A percentile compares a stretch with the other conserved stretches of the same genome.
phyloP scores from a whole-genome alignment of 2,888 invertebrate species.

The Aleiodes testaceus region DNA sequence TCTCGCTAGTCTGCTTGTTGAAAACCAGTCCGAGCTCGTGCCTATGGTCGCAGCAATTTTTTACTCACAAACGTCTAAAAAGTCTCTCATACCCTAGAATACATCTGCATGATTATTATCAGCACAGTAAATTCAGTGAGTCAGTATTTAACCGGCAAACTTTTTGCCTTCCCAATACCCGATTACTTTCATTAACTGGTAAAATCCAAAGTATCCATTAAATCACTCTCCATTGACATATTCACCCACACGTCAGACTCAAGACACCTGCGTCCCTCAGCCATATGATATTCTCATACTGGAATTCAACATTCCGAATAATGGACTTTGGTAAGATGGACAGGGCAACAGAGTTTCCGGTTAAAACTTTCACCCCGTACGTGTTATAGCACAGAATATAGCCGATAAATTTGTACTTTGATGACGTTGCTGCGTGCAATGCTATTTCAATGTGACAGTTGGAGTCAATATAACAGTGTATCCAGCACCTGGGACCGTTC shows the following conservation, averaged over 20 bases:
- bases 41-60: conserved; percentile 6
- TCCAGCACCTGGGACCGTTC: conserved; percentile 33
- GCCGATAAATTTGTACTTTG: conserved; percentile 35
- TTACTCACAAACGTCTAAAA: not conserved
- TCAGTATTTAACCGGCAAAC: too few relatives aligned
- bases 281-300: too few relatives aligned
- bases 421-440: conserved; percentile 14
- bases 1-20: conserved; percentile 7
- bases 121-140: not conserved
- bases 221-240: conserved; percentile 19
- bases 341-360: too few relatives aligned
- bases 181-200: too few relatives aligned
- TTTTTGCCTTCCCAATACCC: too few relatives aligned
- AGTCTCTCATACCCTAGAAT: too few relatives aligned
- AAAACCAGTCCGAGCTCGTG: conserved; percentile 15
- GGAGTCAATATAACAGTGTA: conserved; percentile 29
- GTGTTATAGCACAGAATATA: conserved; percentile 17
- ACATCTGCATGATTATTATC: not conserved
- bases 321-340: conserved; percentile 15
- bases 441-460: conserved; percentile 4
- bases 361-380: conserved; percentile 2
- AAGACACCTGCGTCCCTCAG: conserved; percentile 19
- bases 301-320: not conserved
- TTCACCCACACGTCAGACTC: not conserved
- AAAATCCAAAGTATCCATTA: not conserved